These are phyloP conservation scores for Zele albiditarsus DNA, from an alignment of 2,888 invertebrate genomes.

Conservation along the genomic window DNA sequence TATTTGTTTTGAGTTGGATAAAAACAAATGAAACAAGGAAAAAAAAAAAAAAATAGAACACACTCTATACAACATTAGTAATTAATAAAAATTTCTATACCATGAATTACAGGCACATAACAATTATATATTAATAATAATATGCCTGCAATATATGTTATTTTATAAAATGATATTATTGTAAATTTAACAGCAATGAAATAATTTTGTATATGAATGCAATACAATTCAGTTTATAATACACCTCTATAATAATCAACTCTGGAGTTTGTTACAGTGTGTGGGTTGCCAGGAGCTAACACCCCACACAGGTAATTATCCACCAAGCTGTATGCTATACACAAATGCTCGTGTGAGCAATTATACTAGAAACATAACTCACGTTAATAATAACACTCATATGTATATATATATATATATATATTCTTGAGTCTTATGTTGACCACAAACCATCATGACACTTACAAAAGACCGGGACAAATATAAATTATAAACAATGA, in stretches of 20 bases:
- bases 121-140: too few relatives aligned
- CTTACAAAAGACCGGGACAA: not conserved
- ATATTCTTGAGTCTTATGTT: not conserved
- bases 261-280: not conserved
- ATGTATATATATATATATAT: not conserved
- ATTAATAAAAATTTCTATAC: too few relatives aligned
- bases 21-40: too few relatives aligned
- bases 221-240: not conserved
- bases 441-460: not conserved
- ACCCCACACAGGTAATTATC: not conserved
- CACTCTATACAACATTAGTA: too few relatives aligned
- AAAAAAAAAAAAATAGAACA: too few relatives aligned
- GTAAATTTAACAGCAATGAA: too few relatives aligned
- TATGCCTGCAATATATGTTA: too few relatives aligned
- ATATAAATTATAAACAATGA: not conserved
- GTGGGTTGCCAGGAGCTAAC: not conserved
- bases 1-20: too few relatives aligned
- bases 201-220: not conserved
- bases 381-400: not conserved
- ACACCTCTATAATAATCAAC: not conserved
- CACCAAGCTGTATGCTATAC: not conserved
- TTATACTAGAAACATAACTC: not conserved
- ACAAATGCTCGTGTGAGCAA: not conserved
- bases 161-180: too few relatives aligned
- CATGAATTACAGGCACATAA: too few relatives aligned